phyloP scores from a whole-genome alignment of 1,140 invertebrate genomes.

The Drosophila yakuba region DNA sequence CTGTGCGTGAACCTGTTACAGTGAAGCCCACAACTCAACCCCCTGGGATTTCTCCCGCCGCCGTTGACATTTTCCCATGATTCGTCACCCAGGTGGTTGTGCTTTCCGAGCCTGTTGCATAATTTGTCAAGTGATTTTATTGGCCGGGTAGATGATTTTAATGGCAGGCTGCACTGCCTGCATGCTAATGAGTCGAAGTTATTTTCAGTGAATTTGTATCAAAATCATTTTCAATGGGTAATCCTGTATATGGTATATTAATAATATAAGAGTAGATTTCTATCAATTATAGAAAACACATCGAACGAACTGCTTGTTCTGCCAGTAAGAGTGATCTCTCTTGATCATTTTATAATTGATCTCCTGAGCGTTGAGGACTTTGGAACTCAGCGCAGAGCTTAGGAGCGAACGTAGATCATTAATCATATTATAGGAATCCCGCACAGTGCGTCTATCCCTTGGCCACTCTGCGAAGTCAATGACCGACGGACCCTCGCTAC shows the following conservation, averaged over 20 bases:
- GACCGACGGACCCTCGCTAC: slow-evolving; percentile 43
- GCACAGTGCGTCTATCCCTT: slow-evolving; percentile 49
- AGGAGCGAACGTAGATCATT: slow-evolving; percentile 46
- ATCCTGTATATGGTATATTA: too few species aligned
- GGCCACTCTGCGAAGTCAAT: slow-evolving; percentile 63
- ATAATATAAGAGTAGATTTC: too few species aligned
- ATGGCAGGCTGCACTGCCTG: slow-evolving; percentile 32
- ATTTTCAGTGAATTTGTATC: background rate
- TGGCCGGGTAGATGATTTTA: slow-evolving; percentile 49
- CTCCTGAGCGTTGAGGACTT: slow-evolving; percentile 14
- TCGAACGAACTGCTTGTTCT: background rate
- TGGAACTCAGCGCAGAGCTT: slow-evolving; percentile 17
- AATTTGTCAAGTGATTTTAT: slow-evolving; percentile 73
- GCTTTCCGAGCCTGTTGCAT: slow-evolving; percentile 55
- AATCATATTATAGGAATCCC: slow-evolving; percentile 60
- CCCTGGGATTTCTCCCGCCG: slow-evolving; percentile 18
- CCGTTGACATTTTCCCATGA: slow-evolving; percentile 68
- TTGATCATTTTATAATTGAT: slow-evolving; percentile 41
- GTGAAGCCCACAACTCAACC: slow-evolving; percentile 9
- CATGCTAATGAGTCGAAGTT: slow-evolving; percentile 41
- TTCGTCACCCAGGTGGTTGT: slow-evolving; percentile 42
- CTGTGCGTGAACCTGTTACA: slow-evolving; percentile 61
- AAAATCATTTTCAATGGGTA: background rate
- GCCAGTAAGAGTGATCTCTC: slow-evolving; percentile 2
- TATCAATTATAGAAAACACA: too few species aligned